These are phyloP conservation scores for Antheraea yamamai DNA, from an alignment of 2,888 invertebrate species.

Conservation along the genomic window DNA sequence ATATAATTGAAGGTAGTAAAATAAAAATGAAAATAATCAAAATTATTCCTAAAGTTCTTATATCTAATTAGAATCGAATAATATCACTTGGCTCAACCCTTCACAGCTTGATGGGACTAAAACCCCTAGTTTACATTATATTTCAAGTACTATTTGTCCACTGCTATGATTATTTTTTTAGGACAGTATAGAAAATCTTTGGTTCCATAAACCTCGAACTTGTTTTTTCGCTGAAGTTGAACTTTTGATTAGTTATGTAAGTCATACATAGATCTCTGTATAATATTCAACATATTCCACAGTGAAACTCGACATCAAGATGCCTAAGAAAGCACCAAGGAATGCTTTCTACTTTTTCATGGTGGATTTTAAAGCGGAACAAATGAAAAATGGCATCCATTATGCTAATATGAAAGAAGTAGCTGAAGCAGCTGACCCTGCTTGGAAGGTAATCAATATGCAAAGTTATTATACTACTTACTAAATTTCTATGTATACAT, in stretches of 20 bases:
- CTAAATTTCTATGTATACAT: no score
- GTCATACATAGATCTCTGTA: not conserved
- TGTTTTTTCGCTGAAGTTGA: not conserved
- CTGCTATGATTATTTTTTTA: not conserved
- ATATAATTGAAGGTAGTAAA: no score
- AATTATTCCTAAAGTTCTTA: no score
- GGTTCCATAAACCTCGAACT: not conserved
- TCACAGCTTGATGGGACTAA: no score
- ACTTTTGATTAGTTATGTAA: not conserved
- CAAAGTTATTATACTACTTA: no score
- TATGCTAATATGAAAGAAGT: conserved; percentile 57
- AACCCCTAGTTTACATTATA: no score
- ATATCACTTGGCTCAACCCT: no score
- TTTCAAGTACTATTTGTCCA: no score
- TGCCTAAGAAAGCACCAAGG: conserved; percentile 64
- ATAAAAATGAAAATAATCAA: no score
- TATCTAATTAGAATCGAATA: no score
- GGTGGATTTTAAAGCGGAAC: conserved; percentile 61
- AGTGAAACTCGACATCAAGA: conserved; percentile 34
- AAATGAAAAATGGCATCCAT: conserved; percentile 55
- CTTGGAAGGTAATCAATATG: conserved; percentile 59
- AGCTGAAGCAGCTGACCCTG: conserved; percentile 60
- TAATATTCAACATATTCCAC: not conserved
- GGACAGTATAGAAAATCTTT: not conserved
- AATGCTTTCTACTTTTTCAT: conserved; percentile 69